Evolutionary conservation across 2,888 invertebrate genomes (phyloP).

Genomic region (Ophraella communa): DNA sequence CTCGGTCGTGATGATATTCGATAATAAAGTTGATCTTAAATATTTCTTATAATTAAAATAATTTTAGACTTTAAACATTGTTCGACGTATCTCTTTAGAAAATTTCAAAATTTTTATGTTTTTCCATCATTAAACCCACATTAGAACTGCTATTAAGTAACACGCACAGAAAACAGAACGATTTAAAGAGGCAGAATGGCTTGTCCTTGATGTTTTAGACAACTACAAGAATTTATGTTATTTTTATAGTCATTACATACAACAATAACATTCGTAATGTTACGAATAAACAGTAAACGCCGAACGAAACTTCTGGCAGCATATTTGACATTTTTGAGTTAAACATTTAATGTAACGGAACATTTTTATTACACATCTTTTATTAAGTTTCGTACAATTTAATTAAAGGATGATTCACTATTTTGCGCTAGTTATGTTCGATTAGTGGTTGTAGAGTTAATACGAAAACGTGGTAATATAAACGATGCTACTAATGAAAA

Average conservation of each 20-base stretch:
- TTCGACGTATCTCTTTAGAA: too few species aligned
- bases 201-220: too few species aligned
- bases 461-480: not conserved
- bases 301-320: not conserved
- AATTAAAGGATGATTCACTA: not conserved
- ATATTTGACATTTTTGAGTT: constrained; percentile 7
- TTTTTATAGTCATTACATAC: not conserved
- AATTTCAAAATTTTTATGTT: too few species aligned
- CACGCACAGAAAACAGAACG: too few species aligned
- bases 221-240: too few species aligned
- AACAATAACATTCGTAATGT: not conserved
- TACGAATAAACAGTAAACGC: not conserved
- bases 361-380: not conserved
- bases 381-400: not conserved
- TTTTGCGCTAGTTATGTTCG: not conserved
- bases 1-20: too few species aligned
- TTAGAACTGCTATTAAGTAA: too few species aligned
- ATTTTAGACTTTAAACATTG: too few species aligned
- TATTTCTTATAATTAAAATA: too few species aligned
- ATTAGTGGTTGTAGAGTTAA: not conserved
- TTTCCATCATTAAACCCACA: too few species aligned
- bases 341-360: not conserved
- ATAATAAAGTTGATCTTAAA: too few species aligned
- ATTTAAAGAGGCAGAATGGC: too few species aligned
- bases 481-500: not conserved